These are phyloP conservation scores for Ptychoptera contaminata DNA, from an alignment of 2,888 invertebrate species.

Conservation along the genomic window DNA sequence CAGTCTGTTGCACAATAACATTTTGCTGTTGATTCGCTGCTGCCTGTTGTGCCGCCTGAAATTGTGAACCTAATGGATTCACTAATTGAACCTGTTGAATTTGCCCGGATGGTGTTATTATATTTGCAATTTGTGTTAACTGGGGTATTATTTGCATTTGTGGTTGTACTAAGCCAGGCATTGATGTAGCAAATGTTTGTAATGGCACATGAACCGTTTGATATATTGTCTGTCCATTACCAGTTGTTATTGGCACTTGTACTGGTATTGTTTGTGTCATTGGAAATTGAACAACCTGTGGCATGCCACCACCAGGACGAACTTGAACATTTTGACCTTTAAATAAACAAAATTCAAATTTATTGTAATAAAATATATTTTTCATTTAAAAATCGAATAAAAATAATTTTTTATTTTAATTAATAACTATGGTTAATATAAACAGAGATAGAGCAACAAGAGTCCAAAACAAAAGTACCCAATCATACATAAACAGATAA, in stretches of 20 bases:
- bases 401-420: not conserved
- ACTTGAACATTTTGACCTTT: conserved; percentile 56
- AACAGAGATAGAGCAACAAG: not conserved
- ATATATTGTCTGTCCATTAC: conserved; percentile 84
- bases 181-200: conserved; percentile 50
- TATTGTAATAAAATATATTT: not conserved
- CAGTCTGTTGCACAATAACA: conserved; percentile 13
- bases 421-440: not conserved
- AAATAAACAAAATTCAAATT: conserved; percentile 14
- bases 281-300: conserved; percentile 29
- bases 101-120: conserved; percentile 76
- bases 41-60: conserved; percentile 16
- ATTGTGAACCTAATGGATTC: conserved; percentile 26
- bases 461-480: not conserved
- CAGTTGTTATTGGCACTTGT: conserved; percentile 74
- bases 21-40: conserved; percentile 13
- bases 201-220: conserved; percentile 91
- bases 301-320: conserved; percentile 32
- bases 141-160: conserved; percentile 71
- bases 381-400: not conserved
- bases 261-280: conserved; percentile 62
- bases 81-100: conserved; percentile 80
- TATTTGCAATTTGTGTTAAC: conserved; percentile 63
- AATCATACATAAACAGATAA: not conserved
- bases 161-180: conserved; percentile 40